phyloP scores from a whole-genome alignment of 2,797 vertebrate species.

The Pygocentrus nattereri region DNA sequence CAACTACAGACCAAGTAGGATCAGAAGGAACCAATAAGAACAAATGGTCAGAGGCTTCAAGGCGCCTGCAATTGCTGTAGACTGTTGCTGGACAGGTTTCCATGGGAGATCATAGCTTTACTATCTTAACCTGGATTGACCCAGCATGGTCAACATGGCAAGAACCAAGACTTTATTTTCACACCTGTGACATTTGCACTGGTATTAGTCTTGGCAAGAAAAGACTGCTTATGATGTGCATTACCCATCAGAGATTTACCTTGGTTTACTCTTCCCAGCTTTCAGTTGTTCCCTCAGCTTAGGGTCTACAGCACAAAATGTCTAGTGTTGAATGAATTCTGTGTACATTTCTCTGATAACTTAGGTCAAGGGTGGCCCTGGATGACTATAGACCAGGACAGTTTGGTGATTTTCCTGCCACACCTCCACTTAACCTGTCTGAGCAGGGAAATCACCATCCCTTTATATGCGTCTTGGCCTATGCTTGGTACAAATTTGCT shows the following conservation, averaged over 20 bases:
- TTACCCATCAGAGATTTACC: background rate
- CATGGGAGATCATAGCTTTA: background rate
- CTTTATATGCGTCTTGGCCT: background rate
- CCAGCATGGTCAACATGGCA: background rate
- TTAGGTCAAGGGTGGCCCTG: background rate
- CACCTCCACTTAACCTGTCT: background rate
- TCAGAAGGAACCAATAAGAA: slow-evolving; percentile 30
- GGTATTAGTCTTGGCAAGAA: background rate
- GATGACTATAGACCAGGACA: background rate
- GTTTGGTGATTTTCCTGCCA: background rate
- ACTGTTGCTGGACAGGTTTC: background rate
- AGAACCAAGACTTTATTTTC: background rate
- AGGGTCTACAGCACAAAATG: background rate
- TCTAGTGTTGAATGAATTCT: too few relatives aligned
- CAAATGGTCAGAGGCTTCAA: background rate
- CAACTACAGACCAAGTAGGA: background rate
- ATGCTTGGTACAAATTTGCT: slow-evolving; percentile 12
- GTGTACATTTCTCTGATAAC: too few relatives aligned
- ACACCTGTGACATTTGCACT: background rate
- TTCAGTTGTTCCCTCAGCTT: background rate
- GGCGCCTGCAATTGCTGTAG: background rate
- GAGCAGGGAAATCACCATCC: background rate
- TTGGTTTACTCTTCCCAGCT: background rate
- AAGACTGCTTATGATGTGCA: background rate
- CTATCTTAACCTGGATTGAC: background rate